These are phyloP conservation scores for Aphyosemion australe DNA, from an alignment of 2,113 vertebrate species.

Conservation along the genomic window DNA sequence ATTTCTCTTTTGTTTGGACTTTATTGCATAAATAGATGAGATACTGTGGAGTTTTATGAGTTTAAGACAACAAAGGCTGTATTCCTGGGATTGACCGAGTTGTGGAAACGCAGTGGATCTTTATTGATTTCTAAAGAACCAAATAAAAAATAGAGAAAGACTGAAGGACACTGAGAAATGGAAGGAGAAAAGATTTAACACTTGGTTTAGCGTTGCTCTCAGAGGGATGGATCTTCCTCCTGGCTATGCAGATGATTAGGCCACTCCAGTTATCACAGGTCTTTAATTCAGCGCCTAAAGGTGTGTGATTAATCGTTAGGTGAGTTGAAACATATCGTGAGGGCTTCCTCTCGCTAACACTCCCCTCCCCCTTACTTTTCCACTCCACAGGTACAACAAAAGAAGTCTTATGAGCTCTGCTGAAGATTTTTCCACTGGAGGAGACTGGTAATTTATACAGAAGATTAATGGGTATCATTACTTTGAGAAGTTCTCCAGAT, in stretches of 20 bases:
- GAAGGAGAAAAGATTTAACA: slow-evolving; percentile 50
- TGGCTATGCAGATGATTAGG: slow-evolving; percentile 75
- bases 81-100: no score
- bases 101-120: not conserved
- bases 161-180: slow-evolving; percentile 10
- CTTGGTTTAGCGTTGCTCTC: slow-evolving; percentile 64
- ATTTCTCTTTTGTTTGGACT: slow-evolving; percentile 2
- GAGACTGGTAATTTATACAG: slow-evolving; percentile 63
- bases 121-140: not conserved
- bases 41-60: slow-evolving; percentile 4
- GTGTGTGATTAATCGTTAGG: slow-evolving; percentile 78
- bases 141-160: slow-evolving; percentile 19
- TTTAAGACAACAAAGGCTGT: not conserved
- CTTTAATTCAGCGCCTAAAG: slow-evolving; percentile 78
- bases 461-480: slow-evolving; percentile 71
- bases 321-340: slow-evolving; percentile 67
- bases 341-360: slow-evolving; percentile 49
- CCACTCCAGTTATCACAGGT: slow-evolving; percentile 73
- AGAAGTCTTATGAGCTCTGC: slow-evolving; percentile 62
- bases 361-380: slow-evolving; percentile 58
- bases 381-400: slow-evolving; percentile 78
- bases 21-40: not conserved
- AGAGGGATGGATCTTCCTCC: slow-evolving; percentile 61
- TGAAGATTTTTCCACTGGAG: slow-evolving; percentile 45
- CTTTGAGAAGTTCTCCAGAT: slow-evolving; percentile 53